Conservation (phyloP, 2,797 vertebrate genomes). For the Hemitrygon akajei region DNA sequence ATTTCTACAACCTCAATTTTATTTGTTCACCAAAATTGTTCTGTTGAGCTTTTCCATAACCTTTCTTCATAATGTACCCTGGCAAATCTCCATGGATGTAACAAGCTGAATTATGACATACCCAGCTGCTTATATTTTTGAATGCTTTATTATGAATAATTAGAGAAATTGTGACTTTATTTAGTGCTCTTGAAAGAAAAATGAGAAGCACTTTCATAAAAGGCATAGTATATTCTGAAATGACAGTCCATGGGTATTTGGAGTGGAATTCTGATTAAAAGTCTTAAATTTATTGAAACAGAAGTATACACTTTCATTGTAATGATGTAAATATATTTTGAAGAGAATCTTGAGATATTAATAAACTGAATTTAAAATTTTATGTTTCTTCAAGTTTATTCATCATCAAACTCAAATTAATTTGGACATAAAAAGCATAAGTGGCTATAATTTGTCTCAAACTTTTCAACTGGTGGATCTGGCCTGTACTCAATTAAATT, state of each 20-base stretch:
- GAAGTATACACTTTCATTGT: slow-evolving; percentile 42
- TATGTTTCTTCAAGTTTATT: slow-evolving; percentile 38
- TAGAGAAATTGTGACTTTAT: background rate
- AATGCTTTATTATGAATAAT: background rate
- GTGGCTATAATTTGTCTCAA: background rate
- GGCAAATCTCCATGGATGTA: background rate
- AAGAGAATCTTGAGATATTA: slow-evolving; percentile 41
- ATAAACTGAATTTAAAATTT: slow-evolving; percentile 39
- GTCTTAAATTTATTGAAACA: slow-evolving; percentile 38
- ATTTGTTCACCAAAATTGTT: slow-evolving; percentile 43
- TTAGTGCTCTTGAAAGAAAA: background rate
- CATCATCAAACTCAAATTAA: slow-evolving; percentile 38
- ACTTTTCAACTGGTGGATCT: background rate
- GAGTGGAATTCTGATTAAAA: slow-evolving; percentile 24
- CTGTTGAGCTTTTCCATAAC: slow-evolving; percentile 40
- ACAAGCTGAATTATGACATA: background rate
- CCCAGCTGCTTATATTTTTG: background rate
- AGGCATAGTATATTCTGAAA: slow-evolving; percentile 39
- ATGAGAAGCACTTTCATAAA: background rate
- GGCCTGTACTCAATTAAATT: background rate
- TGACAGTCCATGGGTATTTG: slow-evolving; percentile 42
- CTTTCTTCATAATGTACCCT: slow-evolving; percentile 40
- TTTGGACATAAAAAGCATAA: slow-evolving; percentile 4
- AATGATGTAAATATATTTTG: slow-evolving; percentile 31
- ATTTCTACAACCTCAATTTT: slow-evolving; percentile 43